Evolutionary conservation across 2,113 vertebrate genomes (phyloP), one percentile per base, ranked within the genome.

Genomic region (Hassar affinis): DNA sequence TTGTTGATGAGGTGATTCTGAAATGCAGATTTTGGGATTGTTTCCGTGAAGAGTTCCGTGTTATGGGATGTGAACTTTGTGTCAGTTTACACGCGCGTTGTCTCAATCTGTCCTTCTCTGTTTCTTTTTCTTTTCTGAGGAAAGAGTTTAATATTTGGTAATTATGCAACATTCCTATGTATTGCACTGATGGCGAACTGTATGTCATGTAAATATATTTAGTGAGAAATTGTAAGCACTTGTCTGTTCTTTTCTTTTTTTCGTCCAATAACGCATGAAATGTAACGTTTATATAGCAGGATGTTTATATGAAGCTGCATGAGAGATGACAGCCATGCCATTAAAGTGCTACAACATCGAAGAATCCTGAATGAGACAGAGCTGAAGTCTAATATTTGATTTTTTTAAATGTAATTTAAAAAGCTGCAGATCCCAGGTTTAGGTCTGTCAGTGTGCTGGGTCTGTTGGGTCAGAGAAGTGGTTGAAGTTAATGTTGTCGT

Each of bases 131-230:
- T 95, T 96, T 92, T 93, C 93, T 93, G 93, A 92, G 90, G 92
- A 94, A 93, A 93, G 92, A 93, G 90, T 94, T 92, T 91, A 95
- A 94, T 90, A 88, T 95, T 96, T 97, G 96, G 93, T 97, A 97
- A 95, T 97, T 97, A 97, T 96, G 96, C 96, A 97, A 96, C 96
- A 96, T 98, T 95, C 95, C 91, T 95, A 94, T 96, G 95, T 96
- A 96, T 96, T 96, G 96, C 96, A 96, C 94, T 97, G 95, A 95
- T 95, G 94, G 93, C 94, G 94, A 97, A 96, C 93, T 95, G 94
- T 88, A 93, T 94, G 95, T 97, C 94, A 93, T 97, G 96, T 97
- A 98, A 96, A 96, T 97, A 95, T 94, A 95, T 94, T 96, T 94
- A 96, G 96, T 97, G 94, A 97, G 90, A 95, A 95, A 95, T 95